Percentiles rank a stretch among this genome's conserved stretches.
phyloP scores from a whole-genome alignment of 2,113 vertebrate genomes.

The Petrocephalus microphthalmus region DNA sequence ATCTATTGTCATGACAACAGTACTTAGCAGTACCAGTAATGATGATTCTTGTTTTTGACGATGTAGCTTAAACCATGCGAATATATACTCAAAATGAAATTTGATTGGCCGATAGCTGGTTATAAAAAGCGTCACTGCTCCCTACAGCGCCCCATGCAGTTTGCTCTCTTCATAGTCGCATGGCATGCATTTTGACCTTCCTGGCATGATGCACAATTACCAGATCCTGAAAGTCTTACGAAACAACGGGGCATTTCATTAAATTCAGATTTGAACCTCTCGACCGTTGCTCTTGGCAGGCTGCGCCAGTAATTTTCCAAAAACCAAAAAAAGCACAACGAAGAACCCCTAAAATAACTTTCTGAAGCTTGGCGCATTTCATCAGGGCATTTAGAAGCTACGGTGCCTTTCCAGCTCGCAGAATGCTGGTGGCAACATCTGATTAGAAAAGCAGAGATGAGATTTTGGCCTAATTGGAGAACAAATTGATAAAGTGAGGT shows the following conservation, averaged over 20 bases:
- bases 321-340: not conserved
- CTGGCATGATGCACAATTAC: not conserved
- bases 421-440: not conserved
- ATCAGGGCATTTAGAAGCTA: not conserved
- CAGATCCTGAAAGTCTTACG: not conserved
- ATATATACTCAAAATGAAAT: not conserved
- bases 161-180: not conserved
- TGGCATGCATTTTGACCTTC: not conserved
- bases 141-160: not conserved
- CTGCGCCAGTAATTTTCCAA: not conserved
- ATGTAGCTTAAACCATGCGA: not conserved
- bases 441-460: constrained; percentile 2
- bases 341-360: not conserved
- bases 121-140: not conserved
- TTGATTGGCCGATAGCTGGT: not conserved
- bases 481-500: not conserved
- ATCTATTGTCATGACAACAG: not conserved
- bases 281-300: not conserved
- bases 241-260: not conserved
- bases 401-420: not conserved
- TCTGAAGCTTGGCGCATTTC: not conserved
- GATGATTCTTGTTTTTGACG: not conserved
- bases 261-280: not conserved
- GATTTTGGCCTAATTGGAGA: not conserved
- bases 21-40: not conserved